Conservation (phyloP, 2,888 invertebrate species). For the Germaria angustata region DNA sequence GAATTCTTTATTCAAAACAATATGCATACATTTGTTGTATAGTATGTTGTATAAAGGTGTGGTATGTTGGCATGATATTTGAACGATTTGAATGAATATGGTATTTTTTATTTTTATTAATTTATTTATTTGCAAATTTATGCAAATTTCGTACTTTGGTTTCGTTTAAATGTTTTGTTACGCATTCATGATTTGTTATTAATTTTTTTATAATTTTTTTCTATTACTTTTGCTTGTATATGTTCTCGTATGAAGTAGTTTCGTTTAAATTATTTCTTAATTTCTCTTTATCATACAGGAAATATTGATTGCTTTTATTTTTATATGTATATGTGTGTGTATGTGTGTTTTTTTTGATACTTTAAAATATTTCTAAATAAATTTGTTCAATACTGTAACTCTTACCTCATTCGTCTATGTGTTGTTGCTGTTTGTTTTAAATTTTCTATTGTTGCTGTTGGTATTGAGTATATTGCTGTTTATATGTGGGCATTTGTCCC, state of each 20-base stretch:
- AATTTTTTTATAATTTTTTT: slow-evolving; percentile 12
- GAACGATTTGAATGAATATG: slow-evolving; percentile 31
- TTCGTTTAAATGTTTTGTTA: slow-evolving; percentile 50
- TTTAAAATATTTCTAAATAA: slow-evolving; percentile 7
- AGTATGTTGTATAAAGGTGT: slow-evolving; percentile 2
- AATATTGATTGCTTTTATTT: slow-evolving; percentile 18
- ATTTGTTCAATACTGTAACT: slow-evolving; percentile 22
- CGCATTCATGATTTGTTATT: slow-evolving; percentile 17
- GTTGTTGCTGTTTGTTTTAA: slow-evolving; percentile 59
- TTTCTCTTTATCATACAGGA: slow-evolving; percentile 17
- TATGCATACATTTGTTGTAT: slow-evolving; percentile 3
- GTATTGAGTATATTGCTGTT: slow-evolving; percentile 73
- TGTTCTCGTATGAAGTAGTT: background rate
- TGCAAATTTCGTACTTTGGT: slow-evolving; percentile 58
- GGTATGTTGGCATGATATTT: slow-evolving; percentile 51
- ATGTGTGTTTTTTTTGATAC: background rate
- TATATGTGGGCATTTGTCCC: slow-evolving; percentile 71
- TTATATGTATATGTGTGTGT: slow-evolving; percentile 2
- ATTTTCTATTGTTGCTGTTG: slow-evolving; percentile 63
- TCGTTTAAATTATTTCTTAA: slow-evolving; percentile 11
- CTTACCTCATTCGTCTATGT: slow-evolving; percentile 47
- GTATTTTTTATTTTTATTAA: slow-evolving; percentile 63
- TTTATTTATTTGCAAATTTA: slow-evolving; percentile 28
- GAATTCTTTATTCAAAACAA: slow-evolving; percentile 26
- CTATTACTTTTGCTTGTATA: slow-evolving; percentile 14